Evolutionary conservation across 37 sponge, comb jelly and placozoan species (phyloP).

Genomic region (Cliona cf. orientalis): DNA sequence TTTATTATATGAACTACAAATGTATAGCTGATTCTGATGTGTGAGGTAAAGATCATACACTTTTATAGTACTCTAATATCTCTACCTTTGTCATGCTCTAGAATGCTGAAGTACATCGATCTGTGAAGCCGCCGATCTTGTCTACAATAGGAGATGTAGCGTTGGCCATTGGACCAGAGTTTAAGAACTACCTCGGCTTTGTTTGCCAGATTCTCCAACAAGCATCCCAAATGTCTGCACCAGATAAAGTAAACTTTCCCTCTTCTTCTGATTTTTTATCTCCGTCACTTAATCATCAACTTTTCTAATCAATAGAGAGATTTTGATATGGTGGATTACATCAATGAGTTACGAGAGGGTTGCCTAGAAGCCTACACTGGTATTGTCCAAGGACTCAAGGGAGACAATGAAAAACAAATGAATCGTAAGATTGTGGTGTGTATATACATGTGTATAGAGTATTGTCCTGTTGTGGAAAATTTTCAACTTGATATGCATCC

Average conservation of each 20-base stretch:
- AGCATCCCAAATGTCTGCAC: conserved; percentile 80
- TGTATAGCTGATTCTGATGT: no score
- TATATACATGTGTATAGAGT: not conserved
- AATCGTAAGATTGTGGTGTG: not conserved
- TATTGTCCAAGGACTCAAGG: conserved; percentile 93
- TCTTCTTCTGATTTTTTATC: no score
- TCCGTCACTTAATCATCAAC: not conserved
- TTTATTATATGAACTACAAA: no score
- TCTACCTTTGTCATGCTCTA: conserved; percentile 18
- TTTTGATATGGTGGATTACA: conserved; percentile 92
- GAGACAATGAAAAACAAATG: conserved; percentile 32
- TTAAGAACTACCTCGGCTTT: conserved; percentile 62
- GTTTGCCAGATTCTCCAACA: conserved; percentile 85
- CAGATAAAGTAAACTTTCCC: no score
- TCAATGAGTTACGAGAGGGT: conserved; percentile 93
- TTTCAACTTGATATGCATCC: no score
- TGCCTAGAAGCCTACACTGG: conserved; percentile 98
- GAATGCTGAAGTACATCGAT: conserved; percentile 74
- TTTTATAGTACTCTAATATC: not conserved
- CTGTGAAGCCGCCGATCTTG: conserved; percentile 91
- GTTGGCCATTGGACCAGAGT: conserved; percentile 85
- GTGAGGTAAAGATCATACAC: not conserved
- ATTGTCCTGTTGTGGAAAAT: no score
- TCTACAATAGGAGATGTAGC: conserved; percentile 96
- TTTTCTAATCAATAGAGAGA: conserved; percentile 52